Base-by-base conservation (phyloP, 1,140 invertebrate species). In the Drosophila saltans region DNA sequence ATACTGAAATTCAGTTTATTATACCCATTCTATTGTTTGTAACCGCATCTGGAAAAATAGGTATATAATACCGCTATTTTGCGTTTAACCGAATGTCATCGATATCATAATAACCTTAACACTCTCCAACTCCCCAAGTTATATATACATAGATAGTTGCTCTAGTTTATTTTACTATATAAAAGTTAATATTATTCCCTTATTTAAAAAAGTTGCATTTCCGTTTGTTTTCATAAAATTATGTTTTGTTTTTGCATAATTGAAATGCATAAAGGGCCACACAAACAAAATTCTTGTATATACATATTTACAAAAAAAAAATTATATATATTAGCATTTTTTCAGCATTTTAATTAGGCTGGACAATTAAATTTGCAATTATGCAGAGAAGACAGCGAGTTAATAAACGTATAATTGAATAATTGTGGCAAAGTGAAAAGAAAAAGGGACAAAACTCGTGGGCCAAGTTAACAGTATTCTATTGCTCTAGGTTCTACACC, bases 371-470 rank as follows among this genome's bases (percentile, higher is more conserved):
- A 69, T 75, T 75, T 58, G 58, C 45, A 52, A 52, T 52, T 52
- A 52, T 52, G 45, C 45, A 52, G 45, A 52, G 45, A 52, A 52
- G 45, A 52, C 45, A 52, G 45, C 24, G 2, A 52, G 45, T 75
- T 61, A 75, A 75, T 75, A 75, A 75, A 62, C 48, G 41, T 30
- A 69, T 75, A 75, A 75, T 75, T 75, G 65, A 75, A 75, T 75
- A 69, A 75, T 52, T 58, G 48, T 69, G 52, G 62, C 40, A 58
- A n/a, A 66, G 60, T 66, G 33, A 59, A 56, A 39, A 9, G 7
- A 60, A 61, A 36, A 36, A 5, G 28, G 28, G 28, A 30, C 28
- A 6, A 36, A 36, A 3, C 33, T 6, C 1, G 33, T 36, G 1
- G 33, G 33, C 33, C 1, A 36, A 36, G 33, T 36, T 36, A 36